A percentile compares a stretch with the other conserved stretches of the same genome.
phyloP scores from a whole-genome alignment of 2,113 vertebrate genomes.

The Fulica atra region DNA sequence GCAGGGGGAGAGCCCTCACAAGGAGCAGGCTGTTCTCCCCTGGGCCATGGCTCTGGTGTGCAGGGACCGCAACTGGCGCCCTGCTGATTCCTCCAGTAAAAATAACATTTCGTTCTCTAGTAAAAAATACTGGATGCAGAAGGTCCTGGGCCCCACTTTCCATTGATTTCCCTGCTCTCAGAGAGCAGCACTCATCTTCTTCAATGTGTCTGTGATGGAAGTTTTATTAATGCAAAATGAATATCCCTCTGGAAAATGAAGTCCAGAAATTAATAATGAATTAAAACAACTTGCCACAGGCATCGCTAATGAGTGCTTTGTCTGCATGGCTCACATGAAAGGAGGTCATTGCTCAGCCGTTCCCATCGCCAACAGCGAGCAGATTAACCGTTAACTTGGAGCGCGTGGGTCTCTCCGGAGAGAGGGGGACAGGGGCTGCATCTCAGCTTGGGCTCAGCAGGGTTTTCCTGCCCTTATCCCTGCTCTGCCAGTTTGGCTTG shows the following conservation, averaged over 20 bases:
- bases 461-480: not conserved
- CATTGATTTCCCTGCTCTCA: not conserved
- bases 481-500: not conserved
- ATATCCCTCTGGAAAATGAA: conserved; percentile 47
- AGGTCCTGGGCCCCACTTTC: not conserved
- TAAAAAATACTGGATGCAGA: not conserved
- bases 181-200: not conserved
- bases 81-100: not conserved
- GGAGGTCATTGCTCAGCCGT: conserved; percentile 46
- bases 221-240: conserved; percentile 60
- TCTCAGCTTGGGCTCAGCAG: not conserved
- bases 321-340: conserved; percentile 33
- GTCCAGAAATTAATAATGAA: conserved; percentile 67
- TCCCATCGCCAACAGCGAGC: not conserved
- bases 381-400: conserved; percentile 15
- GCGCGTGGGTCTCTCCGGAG: not conserved
- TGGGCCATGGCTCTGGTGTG: not conserved
- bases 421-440: not conserved
- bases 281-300: conserved; percentile 58
- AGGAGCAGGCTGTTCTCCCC: not conserved
- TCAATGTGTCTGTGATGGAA: not conserved
- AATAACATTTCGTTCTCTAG: not conserved
- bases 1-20: not conserved
- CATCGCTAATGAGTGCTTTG: conserved; percentile 63
- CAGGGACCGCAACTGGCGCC: not conserved